phyloP scores from a whole-genome alignment of 1,140 invertebrate genomes.

The Archivesica marissinica region DNA sequence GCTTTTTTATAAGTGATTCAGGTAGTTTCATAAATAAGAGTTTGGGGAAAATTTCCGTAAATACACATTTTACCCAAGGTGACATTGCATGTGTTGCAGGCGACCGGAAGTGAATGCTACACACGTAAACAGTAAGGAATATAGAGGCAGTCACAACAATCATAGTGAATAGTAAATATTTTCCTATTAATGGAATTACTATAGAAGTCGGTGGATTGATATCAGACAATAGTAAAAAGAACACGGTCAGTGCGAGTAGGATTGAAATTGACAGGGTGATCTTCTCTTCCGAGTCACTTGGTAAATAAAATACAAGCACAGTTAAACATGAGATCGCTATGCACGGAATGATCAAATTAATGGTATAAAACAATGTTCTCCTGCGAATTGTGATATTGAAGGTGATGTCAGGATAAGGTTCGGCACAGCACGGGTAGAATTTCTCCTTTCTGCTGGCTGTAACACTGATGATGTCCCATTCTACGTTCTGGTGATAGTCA shows the following conservation, averaged over 20 bases:
- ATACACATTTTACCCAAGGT: slow-evolving; percentile 82
- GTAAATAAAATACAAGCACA: slow-evolving; percentile 84
- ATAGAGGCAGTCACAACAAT: slow-evolving; percentile 84
- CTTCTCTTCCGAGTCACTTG: slow-evolving; percentile 84
- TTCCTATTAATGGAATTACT: slow-evolving; percentile 82
- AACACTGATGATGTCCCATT: slow-evolving; percentile 99
- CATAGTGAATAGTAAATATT: slow-evolving; percentile 84
- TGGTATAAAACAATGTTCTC: slow-evolving; percentile 83
- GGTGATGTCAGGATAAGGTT: slow-evolving; percentile 97
- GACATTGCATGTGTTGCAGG: slow-evolving; percentile 83
- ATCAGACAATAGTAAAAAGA: slow-evolving; percentile 83
- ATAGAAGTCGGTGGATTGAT: slow-evolving; percentile 84
- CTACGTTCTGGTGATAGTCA: slow-evolving; percentile 89
- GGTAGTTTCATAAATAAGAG: slow-evolving; percentile 83
- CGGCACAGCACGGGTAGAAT: slow-evolving; percentile 95
- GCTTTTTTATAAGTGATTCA: not conserved
- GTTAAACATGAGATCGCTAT: slow-evolving; percentile 85
- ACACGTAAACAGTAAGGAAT: slow-evolving; percentile 83
- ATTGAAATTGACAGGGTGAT: slow-evolving; percentile 84
- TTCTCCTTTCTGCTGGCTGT: slow-evolving; percentile 85
- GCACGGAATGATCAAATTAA: slow-evolving; percentile 84
- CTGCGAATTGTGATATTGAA: slow-evolving; percentile 98
- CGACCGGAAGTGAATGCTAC: slow-evolving; percentile 83
- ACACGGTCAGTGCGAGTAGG: slow-evolving; percentile 83
- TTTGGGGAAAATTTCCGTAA: slow-evolving; percentile 83